Evolutionary conservation across 2,113 vertebrate genomes (phyloP).

Genomic region (Macheiramphus alcinus): DNA sequence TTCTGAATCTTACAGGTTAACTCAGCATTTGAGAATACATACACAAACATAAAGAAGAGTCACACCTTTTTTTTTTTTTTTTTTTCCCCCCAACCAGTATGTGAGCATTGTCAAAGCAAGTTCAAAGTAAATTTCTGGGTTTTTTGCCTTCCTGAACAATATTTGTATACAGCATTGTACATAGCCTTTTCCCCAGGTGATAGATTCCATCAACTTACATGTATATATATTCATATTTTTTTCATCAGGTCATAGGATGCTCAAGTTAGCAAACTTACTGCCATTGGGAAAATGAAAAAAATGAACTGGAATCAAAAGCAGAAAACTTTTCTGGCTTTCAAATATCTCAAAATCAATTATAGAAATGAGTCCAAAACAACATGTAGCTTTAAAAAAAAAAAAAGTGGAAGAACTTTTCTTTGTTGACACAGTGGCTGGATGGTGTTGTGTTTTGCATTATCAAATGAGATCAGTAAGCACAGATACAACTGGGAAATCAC

Average conservation of each 20-base stretch:
- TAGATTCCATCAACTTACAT: neutral
- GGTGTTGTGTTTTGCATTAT: neutral
- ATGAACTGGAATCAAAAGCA: neutral
- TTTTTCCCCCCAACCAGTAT: rapidly evolving
- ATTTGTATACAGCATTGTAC: neutral
- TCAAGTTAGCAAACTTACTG: neutral
- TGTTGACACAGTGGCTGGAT: neutral
- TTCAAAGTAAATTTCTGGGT: neutral
- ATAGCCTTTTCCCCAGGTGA: neutral
- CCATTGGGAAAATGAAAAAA: neutral
- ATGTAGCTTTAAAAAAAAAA: neutral
- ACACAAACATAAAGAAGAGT: neutral
- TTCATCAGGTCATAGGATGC: neutral
- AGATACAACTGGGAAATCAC: neutral
- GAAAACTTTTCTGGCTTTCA: neutral
- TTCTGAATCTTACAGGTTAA: neutral
- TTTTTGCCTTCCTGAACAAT: neutral
- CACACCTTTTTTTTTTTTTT: neutral
- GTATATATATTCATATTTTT: neutral
- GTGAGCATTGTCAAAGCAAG: neutral
- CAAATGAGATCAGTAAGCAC: neutral
- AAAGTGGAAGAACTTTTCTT: neutral
- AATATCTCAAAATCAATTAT: neutral
- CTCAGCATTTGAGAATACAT: neutral
- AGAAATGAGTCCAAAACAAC: neutral